A percentile compares a stretch with the other conserved stretches of the same genome.
Evolutionary conservation across 2,797 vertebrate species (phyloP).

Genomic region (Falco rusticolus): DNA sequence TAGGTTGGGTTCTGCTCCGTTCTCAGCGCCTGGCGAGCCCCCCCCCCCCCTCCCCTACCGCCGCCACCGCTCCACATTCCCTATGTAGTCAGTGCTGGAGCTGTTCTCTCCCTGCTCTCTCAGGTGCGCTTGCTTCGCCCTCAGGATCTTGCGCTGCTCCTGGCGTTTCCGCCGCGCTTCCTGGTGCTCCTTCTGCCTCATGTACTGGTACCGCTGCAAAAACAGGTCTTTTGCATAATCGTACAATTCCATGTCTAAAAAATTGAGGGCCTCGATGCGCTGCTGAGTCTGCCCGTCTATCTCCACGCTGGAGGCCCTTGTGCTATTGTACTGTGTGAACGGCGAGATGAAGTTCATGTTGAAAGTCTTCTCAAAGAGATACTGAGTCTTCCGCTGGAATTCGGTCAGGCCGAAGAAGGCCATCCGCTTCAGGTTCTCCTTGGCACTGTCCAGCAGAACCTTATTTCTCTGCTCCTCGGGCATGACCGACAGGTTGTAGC

Average conservation of each 20-base stretch:
- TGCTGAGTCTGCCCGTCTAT: conserved; percentile 86
- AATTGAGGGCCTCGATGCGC: conserved; percentile 90
- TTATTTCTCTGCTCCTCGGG: conserved; percentile 89
- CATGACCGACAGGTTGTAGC: conserved; percentile 95
- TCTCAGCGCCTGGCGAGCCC: neutral
- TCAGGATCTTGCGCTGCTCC: conserved; percentile 88
- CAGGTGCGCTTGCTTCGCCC: conserved; percentile 71
- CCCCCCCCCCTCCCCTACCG: conserved; percentile 45
- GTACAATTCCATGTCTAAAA: conserved; percentile 93
- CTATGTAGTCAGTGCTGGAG: conserved; percentile 82
- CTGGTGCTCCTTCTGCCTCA: conserved; percentile 92
- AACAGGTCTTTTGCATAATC: conserved; percentile 96
- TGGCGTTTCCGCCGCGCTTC: conserved; percentile 88
- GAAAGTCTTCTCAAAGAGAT: conserved; percentile 96
- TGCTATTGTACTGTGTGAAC: conserved; percentile 96
- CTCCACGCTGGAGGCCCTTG: conserved; percentile 90
- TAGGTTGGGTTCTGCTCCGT: neutral
- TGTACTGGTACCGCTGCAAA: conserved; percentile 93
- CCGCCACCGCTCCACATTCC: conserved; percentile 93
- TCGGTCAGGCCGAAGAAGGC: conserved; percentile 97
- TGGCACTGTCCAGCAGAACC: conserved; percentile 92
- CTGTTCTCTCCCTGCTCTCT: conserved; percentile 48
- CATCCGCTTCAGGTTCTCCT: conserved; percentile 93
- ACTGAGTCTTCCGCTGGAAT: conserved; percentile 97
- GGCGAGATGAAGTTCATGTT: conserved; percentile 94